These are phyloP conservation scores for Setophaga kirtlandii DNA, from an alignment of 2,113 vertebrate genomes.

Conservation along the genomic window DNA sequence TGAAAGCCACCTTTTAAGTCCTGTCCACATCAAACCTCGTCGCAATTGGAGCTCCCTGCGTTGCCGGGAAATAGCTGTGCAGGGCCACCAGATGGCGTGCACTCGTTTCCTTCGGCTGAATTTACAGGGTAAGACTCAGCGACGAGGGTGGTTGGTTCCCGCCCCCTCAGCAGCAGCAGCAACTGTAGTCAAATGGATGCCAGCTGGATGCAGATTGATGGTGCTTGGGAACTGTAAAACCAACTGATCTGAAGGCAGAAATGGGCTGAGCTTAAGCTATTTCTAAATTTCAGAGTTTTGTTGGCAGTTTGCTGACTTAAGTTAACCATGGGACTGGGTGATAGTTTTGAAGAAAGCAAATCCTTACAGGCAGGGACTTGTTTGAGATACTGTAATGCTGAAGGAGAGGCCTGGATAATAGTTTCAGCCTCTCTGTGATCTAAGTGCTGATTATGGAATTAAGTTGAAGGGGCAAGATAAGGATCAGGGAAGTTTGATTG, in stretches of 20 bases:
- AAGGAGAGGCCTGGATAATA: not conserved
- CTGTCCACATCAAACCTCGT: not conserved
- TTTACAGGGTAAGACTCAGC: accelerated
- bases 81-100: constrained; percentile 38
- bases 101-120: not conserved
- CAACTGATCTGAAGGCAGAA: not conserved
- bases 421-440: not conserved
- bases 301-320: not conserved
- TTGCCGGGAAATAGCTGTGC: not conserved
- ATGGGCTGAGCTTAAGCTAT: not conserved
- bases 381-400: not conserved
- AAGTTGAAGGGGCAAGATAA: not conserved
- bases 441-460: not conserved
- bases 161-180: not conserved
- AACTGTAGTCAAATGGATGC: not conserved
- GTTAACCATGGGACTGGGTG: not conserved
- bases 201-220: not conserved
- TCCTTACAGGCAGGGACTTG: not conserved
- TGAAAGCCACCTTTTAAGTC: not conserved
- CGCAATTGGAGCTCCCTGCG: accelerated
- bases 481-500: not conserved
- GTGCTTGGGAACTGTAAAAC: not conserved
- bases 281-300: not conserved
- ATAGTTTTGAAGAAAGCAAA: not conserved
- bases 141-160: not conserved